Evolutionary conservation across 2,113 vertebrate genomes (phyloP).

Genomic region (Brienomyrus brachyistius): DNA sequence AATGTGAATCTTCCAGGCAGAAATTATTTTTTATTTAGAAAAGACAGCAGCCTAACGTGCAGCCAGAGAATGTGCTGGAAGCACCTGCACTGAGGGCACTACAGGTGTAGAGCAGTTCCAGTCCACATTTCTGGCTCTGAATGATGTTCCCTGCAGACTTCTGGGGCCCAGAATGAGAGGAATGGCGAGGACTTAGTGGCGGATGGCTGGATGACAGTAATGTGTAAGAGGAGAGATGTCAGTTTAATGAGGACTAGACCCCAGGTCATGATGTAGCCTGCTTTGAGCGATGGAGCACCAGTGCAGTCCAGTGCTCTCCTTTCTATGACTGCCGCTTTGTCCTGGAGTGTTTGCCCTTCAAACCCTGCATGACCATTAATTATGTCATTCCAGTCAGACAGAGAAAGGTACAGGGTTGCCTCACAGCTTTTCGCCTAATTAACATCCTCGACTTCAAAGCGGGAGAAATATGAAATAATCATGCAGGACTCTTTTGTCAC

Average conservation of each 20-base stretch:
- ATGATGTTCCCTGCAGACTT: background rate
- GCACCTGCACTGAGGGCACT: background rate
- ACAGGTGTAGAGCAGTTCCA: background rate
- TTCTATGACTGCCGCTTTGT: background rate
- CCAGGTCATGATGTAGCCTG: background rate
- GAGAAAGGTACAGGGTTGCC: background rate
- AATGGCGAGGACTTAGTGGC: background rate
- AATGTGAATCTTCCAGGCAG: background rate
- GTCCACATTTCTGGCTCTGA: background rate
- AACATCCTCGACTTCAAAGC: conserved; percentile 1
- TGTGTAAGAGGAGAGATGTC: background rate
- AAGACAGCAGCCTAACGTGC: background rate
- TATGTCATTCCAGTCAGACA: conserved; percentile 5
- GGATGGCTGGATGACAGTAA: background rate
- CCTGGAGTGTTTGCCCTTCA: conserved; percentile 1
- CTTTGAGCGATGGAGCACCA: background rate
- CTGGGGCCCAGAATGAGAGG: background rate
- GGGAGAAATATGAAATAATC: conserved; percentile 19
- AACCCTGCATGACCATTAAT: conserved; percentile 13
- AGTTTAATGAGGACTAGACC: conserved; percentile 15
- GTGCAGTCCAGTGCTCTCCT: background rate
- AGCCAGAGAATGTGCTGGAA: background rate
- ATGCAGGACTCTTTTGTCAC: background rate
- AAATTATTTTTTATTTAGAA: background rate
- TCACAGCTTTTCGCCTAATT: conserved; percentile 10